A percentile compares a stretch with the other conserved stretches of the same genome.
Conservation (phyloP, 2,888 invertebrate species). For the Idaea aversata region DNA sequence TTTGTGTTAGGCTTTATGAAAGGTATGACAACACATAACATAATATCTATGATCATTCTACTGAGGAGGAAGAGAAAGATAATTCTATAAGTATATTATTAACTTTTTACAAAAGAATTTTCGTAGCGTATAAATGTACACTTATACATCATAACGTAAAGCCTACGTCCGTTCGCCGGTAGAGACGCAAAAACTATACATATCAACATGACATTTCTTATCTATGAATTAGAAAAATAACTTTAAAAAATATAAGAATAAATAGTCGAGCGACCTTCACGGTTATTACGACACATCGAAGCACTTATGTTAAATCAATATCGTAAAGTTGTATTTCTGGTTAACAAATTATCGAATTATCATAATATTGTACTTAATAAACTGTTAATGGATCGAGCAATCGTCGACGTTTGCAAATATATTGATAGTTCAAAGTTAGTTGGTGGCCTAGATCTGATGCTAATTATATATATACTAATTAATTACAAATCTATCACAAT, state of each 20-base stretch:
- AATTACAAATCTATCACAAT: neutral
- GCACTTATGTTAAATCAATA: conserved; percentile 17
- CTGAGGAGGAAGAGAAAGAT: neutral
- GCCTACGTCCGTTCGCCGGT: too few species aligned
- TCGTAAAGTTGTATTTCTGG: conserved; percentile 23
- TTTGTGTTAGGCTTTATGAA: neutral
- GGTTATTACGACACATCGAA: conserved; percentile 18
- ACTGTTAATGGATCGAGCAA: conserved; percentile 17
- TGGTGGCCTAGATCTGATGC: conserved; percentile 5
- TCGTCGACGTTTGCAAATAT: conserved; percentile 15
- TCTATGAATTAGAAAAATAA: neutral
- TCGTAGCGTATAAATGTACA: too few species aligned
- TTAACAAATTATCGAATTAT: conserved; percentile 24
- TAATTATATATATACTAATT: neutral
- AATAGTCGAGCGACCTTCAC: neutral
- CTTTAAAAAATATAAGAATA: conserved; percentile 3
- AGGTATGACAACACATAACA: neutral
- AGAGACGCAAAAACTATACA: neutral
- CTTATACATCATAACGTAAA: too few species aligned
- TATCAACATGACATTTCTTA: neutral
- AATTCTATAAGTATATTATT: too few species aligned
- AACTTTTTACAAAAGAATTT: too few species aligned
- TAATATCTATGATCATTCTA: neutral
- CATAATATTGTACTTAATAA: conserved; percentile 23
- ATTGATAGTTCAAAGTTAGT: conserved; percentile 16